Evolutionary conservation across 1,140 invertebrate species (phyloP), one percentile per base, ranked within the genome.

Genomic region (Pseudomyrmex dendroicus): DNA sequence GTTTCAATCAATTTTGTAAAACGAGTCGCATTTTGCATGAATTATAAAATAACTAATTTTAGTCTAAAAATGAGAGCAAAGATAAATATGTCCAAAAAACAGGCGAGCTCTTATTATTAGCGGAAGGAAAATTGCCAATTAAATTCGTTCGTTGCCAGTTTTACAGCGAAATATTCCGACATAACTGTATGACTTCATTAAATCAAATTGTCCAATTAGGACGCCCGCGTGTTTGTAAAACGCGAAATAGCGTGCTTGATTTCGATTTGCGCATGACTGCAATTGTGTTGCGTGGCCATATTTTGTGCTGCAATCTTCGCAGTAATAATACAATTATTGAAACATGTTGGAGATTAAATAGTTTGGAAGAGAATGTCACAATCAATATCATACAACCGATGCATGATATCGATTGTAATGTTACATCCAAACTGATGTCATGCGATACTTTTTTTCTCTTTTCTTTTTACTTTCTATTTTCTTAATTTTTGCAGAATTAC

Each of bases 191-290:
- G 74, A 86, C 64, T 84, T 80, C 52, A 82, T 86, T 82, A 85
- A 86, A 86, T 86, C 76, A 82, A 87, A 87, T 78, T 78, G 84
- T 87, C 80, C 84, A 87, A 87, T 86, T 86, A 86, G 72, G 66
- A 56, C 64, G 48, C 59, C 68, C 72, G 64, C 62, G 56, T 86
- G 83, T 84, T 56, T 78, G 78, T 86, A 84, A 78, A 22, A 67
- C 13, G 15, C 20, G 64, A 82, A 46, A 25, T 10, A 57, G 20
- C 1, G 46, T 1, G 25, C 70, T 83, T 77, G 57, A 85, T 86
- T 85, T 86, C n/a, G 44, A 73, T 62, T 68, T 22, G 59, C 78
- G 61, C 25, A 57, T 25, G 35, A 7, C 35, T 68, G 50, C 46
- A 57, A 57, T 17, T 57, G 20, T 46, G 50, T 77, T 68, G 12